Evolutionary conservation across 2,797 vertebrate genomes (phyloP), one percentile per base, ranked within the genome.

Genomic region (Danio albolineatus): DNA sequence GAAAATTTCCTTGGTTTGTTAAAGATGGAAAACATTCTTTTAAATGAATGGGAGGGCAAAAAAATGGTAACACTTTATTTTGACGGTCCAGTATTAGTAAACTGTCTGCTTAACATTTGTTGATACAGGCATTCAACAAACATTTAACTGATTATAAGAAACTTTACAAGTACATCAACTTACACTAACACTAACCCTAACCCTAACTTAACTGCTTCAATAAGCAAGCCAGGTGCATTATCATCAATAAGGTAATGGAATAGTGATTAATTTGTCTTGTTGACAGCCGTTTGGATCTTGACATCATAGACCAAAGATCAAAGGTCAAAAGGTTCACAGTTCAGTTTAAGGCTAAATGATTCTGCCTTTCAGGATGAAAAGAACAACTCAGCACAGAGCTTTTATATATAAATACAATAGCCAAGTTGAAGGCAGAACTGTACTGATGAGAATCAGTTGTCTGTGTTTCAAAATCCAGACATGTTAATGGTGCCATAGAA

Each of bases 291-390:
- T 76, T 28, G 16, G 6, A 43, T 41, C 44, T 8, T 56, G 64
- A 12, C 17, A 6, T 81, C 62, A 56, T 71, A 81, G 64, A 60
- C 36, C 21, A 64, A 70, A 72, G 16, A 8, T 60, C 61, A 72
- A 76, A 80, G 54, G 78, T 73, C 46, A 67, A 51, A 69, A 38
- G 17, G 60, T 13, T 13, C 66, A 78, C 28, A 70, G 66, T 54
- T 78, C 76, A 71, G 49, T 46, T 46, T 64, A 41, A 66, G 71
- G 76, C 62, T 51, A 48, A 67, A 78, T 8, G 5, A 1, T 59
- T 62, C 38, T 53, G 7, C 71, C 48, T 62, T 77, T 59, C 54
- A 57, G 14, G 14, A 21, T 0, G 14, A 28, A 28, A 28, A 53
- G 44, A 19, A 53, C 9, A 21, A 44, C n/a, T 70, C 74, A 48